Percentiles rank a stretch among this genome's conserved stretches.
Evolutionary conservation across 2,113 vertebrate species (phyloP).

Genomic region (Aythya baeri): DNA sequence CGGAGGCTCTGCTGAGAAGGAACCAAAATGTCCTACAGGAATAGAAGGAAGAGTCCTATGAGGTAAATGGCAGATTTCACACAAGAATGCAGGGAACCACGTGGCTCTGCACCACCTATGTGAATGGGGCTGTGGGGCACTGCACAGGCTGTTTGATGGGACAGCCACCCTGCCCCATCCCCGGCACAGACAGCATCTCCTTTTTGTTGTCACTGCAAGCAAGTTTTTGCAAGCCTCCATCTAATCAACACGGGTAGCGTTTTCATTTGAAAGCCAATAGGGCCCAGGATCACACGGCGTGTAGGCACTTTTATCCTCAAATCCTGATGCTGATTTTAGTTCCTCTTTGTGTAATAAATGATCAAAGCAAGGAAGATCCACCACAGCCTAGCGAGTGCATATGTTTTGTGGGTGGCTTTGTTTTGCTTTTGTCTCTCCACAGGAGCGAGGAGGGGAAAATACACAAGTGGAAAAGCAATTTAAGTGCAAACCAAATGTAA

Average conservation of each 20-base stretch:
- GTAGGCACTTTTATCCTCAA: conserved; percentile 16
- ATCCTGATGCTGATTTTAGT: conserved; percentile 24
- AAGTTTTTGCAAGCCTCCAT: neutral
- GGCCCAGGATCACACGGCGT: neutral
- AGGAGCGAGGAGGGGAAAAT: conserved; percentile 8
- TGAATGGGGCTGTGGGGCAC: neutral
- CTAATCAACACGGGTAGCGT: neutral
- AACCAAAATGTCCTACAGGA: neutral
- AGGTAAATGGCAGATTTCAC: neutral
- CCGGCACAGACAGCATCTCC: neutral
- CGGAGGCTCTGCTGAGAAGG: neutral
- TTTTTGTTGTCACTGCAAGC: neutral
- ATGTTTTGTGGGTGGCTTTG: conserved; percentile 54
- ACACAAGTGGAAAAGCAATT: neutral
- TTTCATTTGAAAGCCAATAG: conserved; percentile 22
- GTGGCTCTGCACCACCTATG: neutral
- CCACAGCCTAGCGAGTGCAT: neutral
- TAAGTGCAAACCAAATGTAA: conserved; percentile 35
- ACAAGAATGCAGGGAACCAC: neutral
- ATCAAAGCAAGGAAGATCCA: conserved; percentile 47
- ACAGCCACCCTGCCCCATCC: neutral
- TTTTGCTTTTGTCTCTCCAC: conserved; percentile 45
- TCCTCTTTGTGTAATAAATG: conserved; percentile 39
- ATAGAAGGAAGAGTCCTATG: neutral
- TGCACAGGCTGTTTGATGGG: neutral